A percentile compares a stretch with the other conserved stretches of the same genome.
Evolutionary conservation across 2,113 vertebrate genomes (phyloP).

Genomic region (Dicentrarchus labrax): DNA sequence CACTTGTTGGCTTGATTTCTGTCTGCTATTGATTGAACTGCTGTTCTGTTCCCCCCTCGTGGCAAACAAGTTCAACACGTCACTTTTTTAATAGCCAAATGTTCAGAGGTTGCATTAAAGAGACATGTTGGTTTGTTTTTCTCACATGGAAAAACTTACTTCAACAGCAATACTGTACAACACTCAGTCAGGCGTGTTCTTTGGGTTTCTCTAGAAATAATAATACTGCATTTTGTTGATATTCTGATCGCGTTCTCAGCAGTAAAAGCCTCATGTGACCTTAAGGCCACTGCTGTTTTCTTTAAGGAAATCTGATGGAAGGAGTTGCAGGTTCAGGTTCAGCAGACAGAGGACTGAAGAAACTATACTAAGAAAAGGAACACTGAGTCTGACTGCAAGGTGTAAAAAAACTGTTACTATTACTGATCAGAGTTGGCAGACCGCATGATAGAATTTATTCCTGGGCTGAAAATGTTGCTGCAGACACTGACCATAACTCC

Average conservation of each 20-base stretch:
- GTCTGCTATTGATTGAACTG: slow-evolving; percentile 8
- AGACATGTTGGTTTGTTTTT: background rate
- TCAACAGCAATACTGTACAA: background rate
- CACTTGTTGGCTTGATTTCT: slow-evolving; percentile 10
- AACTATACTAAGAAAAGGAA: background rate
- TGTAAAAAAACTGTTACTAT: background rate
- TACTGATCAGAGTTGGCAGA: slow-evolving; percentile 40
- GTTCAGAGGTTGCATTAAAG: background rate
- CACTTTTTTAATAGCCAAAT: background rate
- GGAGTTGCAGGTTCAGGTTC: background rate
- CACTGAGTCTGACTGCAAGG: background rate
- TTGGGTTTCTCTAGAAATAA: background rate
- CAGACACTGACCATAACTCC: slow-evolving; percentile 32
- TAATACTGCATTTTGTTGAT: background rate
- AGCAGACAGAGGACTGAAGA: background rate
- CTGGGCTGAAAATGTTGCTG: slow-evolving; percentile 32
- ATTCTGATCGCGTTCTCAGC: background rate
- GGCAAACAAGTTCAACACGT: background rate
- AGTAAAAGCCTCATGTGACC: background rate
- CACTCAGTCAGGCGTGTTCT: background rate
- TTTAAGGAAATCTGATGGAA: background rate
- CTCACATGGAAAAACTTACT: background rate
- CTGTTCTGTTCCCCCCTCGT: slow-evolving; percentile 9
- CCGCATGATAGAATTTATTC: slow-evolving; percentile 38
- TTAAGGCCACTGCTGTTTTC: background rate